Base-by-base conservation (phyloP, 2,113 vertebrate genomes). In the Emydocephalus ijimae region DNA sequence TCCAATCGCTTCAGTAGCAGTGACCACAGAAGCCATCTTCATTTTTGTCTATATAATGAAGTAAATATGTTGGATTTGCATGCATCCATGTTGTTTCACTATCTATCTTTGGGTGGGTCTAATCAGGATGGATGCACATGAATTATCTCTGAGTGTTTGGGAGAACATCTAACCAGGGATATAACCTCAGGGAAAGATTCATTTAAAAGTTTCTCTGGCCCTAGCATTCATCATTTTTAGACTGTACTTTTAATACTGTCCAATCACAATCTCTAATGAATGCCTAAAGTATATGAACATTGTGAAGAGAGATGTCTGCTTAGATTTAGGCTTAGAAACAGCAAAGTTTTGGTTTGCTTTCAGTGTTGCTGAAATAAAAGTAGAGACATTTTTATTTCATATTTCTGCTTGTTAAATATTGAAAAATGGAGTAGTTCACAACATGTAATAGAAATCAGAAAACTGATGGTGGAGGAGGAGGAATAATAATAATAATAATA, bases 311-410 rank as follows among this genome's bases (percentile, higher is more conserved):
- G 11, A 43, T 64, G 57, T 39, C 93, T 89, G 43, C 87, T 89
- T 85, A 0, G 6, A 6, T 91, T n/a, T 29, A 34, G 15, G 29
- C 91, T 86, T 26, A 50, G 45, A 59, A 81, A 57, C 7, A 48
- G 39, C 90, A 89, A 50, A 55, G 3, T 56, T 94, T 88, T 81
- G 59, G n/a, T 69, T n/a, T 2, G 18, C 74, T 54, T 91, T 85
- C 74, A 8, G 18, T 43, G 18, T 39, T 81, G 55, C 55, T 93
- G 34, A 81, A 43, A 90, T 92, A 1, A 43, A 91, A 90, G 5
- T 85, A 24, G 11, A 93, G 11, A 93, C 90, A 88, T 93, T 94
- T 61, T 91, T 87, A 81, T 90, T 89, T 48, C 39, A 0, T 87
- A 34, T 88, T 87, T 94, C 88, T 89, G 57, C n/a, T 52, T 5